These are phyloP conservation scores for Spisula subtruncata DNA, from an alignment of 2,888 invertebrate species.

Conservation along the genomic window DNA sequence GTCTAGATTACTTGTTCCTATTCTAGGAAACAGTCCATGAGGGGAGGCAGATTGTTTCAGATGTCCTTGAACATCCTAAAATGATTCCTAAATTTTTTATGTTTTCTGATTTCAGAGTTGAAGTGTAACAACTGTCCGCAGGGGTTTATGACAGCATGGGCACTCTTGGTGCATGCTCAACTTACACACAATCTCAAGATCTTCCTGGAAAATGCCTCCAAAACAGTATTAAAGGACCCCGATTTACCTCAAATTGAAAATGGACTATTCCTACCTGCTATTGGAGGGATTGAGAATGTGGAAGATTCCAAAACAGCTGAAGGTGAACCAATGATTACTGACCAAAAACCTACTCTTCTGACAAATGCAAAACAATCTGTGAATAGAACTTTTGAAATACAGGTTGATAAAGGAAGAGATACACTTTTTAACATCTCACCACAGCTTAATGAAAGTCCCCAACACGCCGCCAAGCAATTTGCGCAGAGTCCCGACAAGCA, in stretches of 20 bases:
- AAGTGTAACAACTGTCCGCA: conserved; percentile 82
- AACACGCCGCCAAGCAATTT: background rate
- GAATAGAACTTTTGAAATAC: background rate
- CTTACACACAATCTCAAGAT: conserved; percentile 82
- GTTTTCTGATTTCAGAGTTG: conserved; percentile 72
- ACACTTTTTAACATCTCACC: background rate
- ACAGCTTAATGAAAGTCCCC: background rate
- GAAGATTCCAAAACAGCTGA: background rate
- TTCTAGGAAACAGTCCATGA: too few species aligned
- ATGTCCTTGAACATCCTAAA: too few species aligned
- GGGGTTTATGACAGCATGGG: conserved; percentile 84
- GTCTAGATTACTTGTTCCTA: too few species aligned
- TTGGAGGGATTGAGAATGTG: background rate
- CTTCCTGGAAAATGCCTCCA: conserved; percentile 74
- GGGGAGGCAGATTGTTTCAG: too few species aligned
- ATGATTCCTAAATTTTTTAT: background rate
- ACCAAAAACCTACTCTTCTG: background rate
- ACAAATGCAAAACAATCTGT: background rate
- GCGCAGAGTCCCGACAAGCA: background rate
- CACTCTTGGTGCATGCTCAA: conserved; percentile 85
- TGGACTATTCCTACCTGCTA: background rate
- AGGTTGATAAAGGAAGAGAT: background rate
- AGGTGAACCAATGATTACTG: background rate
- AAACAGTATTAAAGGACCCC: conserved; percentile 26
- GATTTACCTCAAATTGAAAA: background rate